A percentile compares a stretch with the other conserved stretches of the same genome.
These are phyloP conservation scores for Heliopora coerulea DNA, from an alignment of 92 coral and sea anemone species.

Conservation along the genomic window DNA sequence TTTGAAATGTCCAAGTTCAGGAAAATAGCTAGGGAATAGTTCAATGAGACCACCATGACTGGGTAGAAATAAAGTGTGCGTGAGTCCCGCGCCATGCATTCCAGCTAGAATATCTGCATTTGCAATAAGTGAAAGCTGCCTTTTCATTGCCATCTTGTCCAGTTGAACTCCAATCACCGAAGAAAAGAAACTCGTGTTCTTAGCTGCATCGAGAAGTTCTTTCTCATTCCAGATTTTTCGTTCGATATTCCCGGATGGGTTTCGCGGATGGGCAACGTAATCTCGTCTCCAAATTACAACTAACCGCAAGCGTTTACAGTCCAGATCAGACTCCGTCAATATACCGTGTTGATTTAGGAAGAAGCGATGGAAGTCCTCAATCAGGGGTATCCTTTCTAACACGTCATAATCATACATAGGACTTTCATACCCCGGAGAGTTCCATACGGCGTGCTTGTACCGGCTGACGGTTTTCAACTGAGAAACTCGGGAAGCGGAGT, in stretches of 20 bases:
- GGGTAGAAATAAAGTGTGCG: not conserved
- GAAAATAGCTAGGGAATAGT: not conserved
- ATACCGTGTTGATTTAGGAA: not conserved
- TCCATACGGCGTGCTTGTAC: not conserved
- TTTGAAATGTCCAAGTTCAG: slow-evolving; percentile 6
- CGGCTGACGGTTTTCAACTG: not conserved
- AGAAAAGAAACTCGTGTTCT: not conserved
- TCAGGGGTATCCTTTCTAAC: not conserved
- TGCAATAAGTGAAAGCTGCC: not conserved
- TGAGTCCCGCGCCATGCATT: slow-evolving; percentile 11
- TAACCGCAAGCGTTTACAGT: not conserved
- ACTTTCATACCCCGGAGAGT: not conserved
- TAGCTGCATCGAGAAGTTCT: not conserved
- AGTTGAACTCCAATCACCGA: not conserved
- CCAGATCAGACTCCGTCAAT: not conserved
- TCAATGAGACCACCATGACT: not conserved
- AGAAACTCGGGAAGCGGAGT: not conserved
- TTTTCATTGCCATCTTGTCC: not conserved
- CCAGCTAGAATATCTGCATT: not conserved
- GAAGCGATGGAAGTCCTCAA: not conserved
- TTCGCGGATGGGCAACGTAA: slow-evolving; percentile 4
- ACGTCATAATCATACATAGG: not conserved
- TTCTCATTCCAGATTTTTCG: slow-evolving; percentile 1
- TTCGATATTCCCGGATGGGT: not conserved
- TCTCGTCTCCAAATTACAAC: slow-evolving; percentile 4